These are phyloP conservation scores for Tachycineta bicolor DNA, from an alignment of 2,113 vertebrate species.

Conservation along the genomic window DNA sequence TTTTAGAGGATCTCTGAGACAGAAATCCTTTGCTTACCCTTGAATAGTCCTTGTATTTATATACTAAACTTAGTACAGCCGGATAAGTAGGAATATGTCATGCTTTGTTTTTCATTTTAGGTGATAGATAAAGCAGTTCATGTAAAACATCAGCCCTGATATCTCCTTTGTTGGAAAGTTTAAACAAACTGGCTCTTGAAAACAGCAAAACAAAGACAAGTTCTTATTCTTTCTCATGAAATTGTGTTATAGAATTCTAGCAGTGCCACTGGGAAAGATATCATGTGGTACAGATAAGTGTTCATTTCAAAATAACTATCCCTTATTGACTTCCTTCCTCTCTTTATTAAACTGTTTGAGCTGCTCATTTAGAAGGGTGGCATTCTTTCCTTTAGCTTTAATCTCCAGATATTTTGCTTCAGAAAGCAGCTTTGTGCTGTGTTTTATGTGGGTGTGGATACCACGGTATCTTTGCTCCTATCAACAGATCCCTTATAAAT, in stretches of 20 bases:
- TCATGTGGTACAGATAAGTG: not conserved
- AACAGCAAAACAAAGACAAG: not conserved
- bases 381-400: slow-evolving; percentile 1
- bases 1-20: not conserved
- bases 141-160: not conserved
- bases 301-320: not conserved
- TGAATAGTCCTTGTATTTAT: not conserved
- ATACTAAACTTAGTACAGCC: not conserved
- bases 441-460: not conserved
- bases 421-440: not conserved
- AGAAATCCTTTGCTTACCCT: not conserved
- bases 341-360: slow-evolving; percentile 4
- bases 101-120: not conserved
- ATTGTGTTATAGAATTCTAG: not conserved
- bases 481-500: not conserved
- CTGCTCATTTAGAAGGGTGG: not conserved
- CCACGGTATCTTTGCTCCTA: not conserved
- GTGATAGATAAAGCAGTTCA: not conserved
- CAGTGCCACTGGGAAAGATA: not conserved
- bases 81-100: not conserved
- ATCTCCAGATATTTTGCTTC: slow-evolving; percentile 3
- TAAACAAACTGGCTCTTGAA: not conserved
- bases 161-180: not conserved
- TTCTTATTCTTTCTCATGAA: not conserved
- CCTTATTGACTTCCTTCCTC: not conserved